Conservation (phyloP, 2,888 invertebrate species). For the Caradrina kadenii region DNA sequence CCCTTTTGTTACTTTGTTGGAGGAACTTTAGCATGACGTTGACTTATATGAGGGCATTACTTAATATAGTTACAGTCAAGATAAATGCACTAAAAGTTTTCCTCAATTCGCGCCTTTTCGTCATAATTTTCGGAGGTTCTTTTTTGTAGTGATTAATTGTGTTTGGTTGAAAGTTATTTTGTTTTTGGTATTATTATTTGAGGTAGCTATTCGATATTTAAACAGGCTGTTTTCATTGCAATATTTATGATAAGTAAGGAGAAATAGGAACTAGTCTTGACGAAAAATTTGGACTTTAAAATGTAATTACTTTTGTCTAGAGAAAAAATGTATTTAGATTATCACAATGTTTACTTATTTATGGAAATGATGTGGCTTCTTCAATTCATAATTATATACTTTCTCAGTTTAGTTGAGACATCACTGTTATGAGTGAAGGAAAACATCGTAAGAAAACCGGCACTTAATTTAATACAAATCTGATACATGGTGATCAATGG, state of each 20-base stretch:
- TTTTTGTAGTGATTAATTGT: slow-evolving; percentile 19
- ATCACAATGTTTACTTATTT: background rate
- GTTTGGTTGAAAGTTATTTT: slow-evolving; percentile 5
- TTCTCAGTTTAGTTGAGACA: no score
- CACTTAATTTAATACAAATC: no score
- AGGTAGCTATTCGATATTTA: background rate
- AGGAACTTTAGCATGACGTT: slow-evolving; percentile 59
- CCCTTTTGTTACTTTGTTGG: slow-evolving; percentile 58
- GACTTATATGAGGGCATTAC: slow-evolving; percentile 52
- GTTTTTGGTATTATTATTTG: slow-evolving; percentile 1
- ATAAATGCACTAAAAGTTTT: slow-evolving; percentile 47
- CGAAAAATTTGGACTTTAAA: background rate
- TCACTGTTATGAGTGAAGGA: no score
- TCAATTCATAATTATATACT: no score
- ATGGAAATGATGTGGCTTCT: no score
- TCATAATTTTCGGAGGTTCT: slow-evolving; percentile 11
- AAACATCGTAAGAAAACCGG: no score
- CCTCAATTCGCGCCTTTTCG: slow-evolving; percentile 30
- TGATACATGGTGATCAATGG: no score
- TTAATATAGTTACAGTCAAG: slow-evolving; percentile 53
- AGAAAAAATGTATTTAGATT: background rate
- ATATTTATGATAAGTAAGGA: background rate
- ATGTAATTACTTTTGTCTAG: slow-evolving; percentile 4
- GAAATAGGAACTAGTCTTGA: background rate
- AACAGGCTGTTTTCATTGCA: background rate